Evolutionary conservation across 2,113 vertebrate species (phyloP).

Genomic region (Syrrhaptes paradoxus): DNA sequence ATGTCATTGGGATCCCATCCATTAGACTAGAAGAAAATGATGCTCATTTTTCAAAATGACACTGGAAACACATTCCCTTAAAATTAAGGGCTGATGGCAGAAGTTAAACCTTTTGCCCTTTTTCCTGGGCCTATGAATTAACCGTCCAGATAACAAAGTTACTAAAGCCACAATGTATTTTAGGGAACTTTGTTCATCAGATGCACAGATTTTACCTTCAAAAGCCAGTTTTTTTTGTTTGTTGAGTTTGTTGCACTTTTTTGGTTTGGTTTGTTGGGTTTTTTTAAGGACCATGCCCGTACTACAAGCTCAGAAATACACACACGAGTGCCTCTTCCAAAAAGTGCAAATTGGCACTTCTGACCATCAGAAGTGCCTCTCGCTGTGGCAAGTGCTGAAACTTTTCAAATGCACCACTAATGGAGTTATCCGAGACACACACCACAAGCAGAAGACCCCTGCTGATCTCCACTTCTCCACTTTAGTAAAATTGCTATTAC

Average conservation of each 20-base stretch:
- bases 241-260: background rate
- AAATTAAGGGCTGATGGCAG: background rate
- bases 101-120: conserved; percentile 2
- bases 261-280: background rate
- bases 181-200: background rate
- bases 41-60: conserved; percentile 65
- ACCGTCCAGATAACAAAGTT: background rate
- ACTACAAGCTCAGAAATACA: background rate
- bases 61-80: conserved; percentile 45
- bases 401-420: background rate
- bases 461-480: background rate
- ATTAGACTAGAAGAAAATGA: conserved; percentile 88
- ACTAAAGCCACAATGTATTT: background rate
- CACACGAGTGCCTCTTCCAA: background rate
- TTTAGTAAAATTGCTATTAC: background rate
- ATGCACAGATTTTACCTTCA: background rate
- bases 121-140: background rate
- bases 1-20: conserved; percentile 99
- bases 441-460: background rate
- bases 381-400: background rate
- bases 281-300: background rate
- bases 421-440: background rate
- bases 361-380: background rate
- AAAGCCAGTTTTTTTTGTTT: background rate
- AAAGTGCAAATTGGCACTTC: background rate